Base-by-base conservation (phyloP, 2,888 invertebrate species). In the Apodemia zela region DNA sequence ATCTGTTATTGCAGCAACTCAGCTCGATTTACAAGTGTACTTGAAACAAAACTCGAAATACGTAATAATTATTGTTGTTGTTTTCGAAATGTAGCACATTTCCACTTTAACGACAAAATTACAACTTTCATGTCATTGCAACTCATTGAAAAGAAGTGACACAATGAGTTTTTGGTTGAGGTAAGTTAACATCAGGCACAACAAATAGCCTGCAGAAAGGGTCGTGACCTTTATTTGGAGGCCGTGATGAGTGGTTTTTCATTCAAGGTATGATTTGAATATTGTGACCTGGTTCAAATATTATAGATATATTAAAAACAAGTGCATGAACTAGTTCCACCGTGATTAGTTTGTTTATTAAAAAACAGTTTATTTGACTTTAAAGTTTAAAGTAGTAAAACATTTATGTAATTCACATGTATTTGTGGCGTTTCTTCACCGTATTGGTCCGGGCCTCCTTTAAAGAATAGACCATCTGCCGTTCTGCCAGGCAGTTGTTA, bases 141-240 rank as follows among this genome's bases (percentile, higher is more conserved):
- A 79, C 73, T 83, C 81, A 84, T 77, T 83, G 81, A 79, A 83
- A 82, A 83, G 83, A 82, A 81, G 81, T 80, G 77, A 76, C 81
- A 87, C 87, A 89, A 87, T 88, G 84, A 84, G 84, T 82, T 88
- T 85, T 87, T 85, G 81, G 84, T 76, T 80, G 79, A 80, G 72
- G 79, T 75, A 73, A 81, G 82, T 81, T 83, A 81, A 85, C 85
- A 84, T 76, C 74, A 76, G 79, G 79, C 79, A 74, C 79, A 77
- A 85, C 82, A 87, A 87, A 89, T 79, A 86, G 85, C 89, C 84
- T 68, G 72, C 73, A 75, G 84, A 85, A 78, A 77, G 77, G 90
- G 89, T 85, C 88, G 80, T 82, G 85, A 80, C 88, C 87, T 87
- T 84, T 81, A 84, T 82, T 78, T 80, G 78, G 75, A 79, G 73